These are phyloP conservation scores for Silurus lanzhouensis DNA, from an alignment of 2,797 vertebrate species.

Conservation along the genomic window DNA sequence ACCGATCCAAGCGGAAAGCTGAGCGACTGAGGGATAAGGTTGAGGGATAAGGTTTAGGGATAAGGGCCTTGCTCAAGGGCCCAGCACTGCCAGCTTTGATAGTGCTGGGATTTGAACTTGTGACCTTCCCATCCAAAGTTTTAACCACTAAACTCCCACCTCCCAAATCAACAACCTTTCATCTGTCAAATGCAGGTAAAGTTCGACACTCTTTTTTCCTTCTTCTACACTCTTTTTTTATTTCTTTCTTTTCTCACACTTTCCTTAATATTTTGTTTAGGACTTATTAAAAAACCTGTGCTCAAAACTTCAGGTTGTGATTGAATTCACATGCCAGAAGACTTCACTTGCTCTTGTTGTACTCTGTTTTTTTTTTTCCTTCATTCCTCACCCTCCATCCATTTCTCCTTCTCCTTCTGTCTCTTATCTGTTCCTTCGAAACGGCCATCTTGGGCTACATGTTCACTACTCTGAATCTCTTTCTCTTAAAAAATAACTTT, in stretches of 20 bases:
- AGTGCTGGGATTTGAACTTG: neutral
- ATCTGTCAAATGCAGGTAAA: neutral
- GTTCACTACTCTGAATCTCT: neutral
- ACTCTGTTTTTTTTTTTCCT: conserved; percentile 17
- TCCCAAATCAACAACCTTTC: neutral
- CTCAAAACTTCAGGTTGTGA: neutral
- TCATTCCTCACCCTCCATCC: neutral
- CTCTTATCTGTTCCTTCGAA: neutral
- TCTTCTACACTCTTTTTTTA: neutral
- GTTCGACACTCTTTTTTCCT: neutral
- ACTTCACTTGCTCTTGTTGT: conserved; percentile 17
- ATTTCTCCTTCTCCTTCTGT: neutral
- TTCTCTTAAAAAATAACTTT: neutral
- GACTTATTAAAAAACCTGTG: neutral
- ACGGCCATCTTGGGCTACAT: neutral
- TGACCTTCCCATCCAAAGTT: neutral
- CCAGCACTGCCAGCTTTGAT: no score
- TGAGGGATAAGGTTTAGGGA: no score
- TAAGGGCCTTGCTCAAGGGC: no score
- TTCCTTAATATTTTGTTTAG: neutral
- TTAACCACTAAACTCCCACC: neutral
- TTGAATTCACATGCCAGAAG: neutral
- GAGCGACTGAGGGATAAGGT: no score
- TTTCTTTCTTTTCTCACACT: neutral
- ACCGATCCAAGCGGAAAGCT: neutral